Conservation (phyloP, 1,140 invertebrate species). For the Zaprionus camerounensis region DNA sequence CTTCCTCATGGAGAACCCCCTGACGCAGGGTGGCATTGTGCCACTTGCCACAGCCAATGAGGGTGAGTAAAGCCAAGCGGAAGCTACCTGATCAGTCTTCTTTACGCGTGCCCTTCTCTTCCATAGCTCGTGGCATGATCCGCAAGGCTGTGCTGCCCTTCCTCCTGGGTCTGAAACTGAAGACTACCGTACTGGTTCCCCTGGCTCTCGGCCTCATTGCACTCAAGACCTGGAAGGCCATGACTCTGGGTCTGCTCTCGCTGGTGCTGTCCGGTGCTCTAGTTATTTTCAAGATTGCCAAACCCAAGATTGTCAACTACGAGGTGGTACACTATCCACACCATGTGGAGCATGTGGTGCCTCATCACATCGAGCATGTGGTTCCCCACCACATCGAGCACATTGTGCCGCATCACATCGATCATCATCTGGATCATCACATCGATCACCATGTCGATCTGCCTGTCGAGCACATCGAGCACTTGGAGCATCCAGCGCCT, state of each 20-base stretch:
- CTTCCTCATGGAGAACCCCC: conserved; percentile 86
- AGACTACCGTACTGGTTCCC: conserved; percentile 92
- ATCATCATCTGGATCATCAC: conserved; percentile 85
- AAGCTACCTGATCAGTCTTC: background rate
- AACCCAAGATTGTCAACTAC: conserved; percentile 91
- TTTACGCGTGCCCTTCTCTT: background rate
- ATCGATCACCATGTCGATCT: conserved; percentile 76
- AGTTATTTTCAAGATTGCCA: conserved; percentile 93
- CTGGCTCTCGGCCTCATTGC: conserved; percentile 92
- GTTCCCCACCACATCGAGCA: conserved; percentile 78
- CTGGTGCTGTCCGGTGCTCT: conserved; percentile 91
- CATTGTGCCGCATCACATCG: conserved; percentile 84
- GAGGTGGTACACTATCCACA: conserved; percentile 94
- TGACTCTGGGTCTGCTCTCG: conserved; percentile 93
- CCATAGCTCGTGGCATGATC: conserved; percentile 90
- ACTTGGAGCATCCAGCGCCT: conserved; percentile 84
- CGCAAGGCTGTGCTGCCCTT: conserved; percentile 93
- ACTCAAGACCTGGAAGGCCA: conserved; percentile 93
- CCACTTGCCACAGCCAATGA: conserved; percentile 87
- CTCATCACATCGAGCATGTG: conserved; percentile 84
- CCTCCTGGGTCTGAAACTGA: conserved; percentile 92
- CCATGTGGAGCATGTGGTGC: conserved; percentile 84
- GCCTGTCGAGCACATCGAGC: conserved; percentile 79
- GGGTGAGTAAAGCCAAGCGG: conserved; percentile 83
- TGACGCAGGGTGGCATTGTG: conserved; percentile 88